phyloP scores from a whole-genome alignment of 2,797 vertebrate genomes.

The Megalops cyprinoides region DNA sequence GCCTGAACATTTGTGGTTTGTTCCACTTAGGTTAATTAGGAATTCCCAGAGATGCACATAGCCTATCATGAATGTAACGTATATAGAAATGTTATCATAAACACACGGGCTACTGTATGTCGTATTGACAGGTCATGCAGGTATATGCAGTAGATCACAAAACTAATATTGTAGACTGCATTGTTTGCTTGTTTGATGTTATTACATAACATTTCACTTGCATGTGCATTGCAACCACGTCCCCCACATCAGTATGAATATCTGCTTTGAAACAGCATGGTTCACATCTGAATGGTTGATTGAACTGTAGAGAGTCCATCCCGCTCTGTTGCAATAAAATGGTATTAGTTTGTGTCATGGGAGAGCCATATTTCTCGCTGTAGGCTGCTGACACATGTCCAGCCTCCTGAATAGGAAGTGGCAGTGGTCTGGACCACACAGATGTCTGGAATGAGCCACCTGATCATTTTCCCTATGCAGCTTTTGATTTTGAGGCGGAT shows the following conservation, averaged over 20 bases:
- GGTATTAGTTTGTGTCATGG: constrained; percentile 1
- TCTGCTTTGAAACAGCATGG: background rate
- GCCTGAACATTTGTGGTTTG: background rate
- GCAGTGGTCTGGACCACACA: constrained; percentile 44
- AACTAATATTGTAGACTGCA: background rate
- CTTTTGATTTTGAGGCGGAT: constrained; percentile 42
- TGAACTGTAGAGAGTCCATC: background rate
- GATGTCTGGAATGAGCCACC: constrained; percentile 52
- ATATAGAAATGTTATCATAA: background rate
- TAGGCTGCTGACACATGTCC: constrained; percentile 24
- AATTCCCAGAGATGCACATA: no score
- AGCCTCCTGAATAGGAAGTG: constrained; percentile 40
- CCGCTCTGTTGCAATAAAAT: background rate
- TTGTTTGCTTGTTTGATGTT: background rate
- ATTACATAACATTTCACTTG: background rate
- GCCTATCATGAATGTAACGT: no score
- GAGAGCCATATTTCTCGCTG: background rate
- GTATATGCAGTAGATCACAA: background rate
- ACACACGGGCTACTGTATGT: background rate
- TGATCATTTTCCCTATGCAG: constrained; percentile 44
- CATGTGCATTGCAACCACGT: background rate
- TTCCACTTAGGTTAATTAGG: background rate
- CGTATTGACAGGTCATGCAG: background rate
- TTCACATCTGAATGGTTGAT: background rate
- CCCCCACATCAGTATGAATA: background rate